Evolutionary conservation across 2,888 invertebrate genomes (phyloP), one percentile per base, ranked within the genome.

Genomic region (Copidosoma aretas): DNA sequence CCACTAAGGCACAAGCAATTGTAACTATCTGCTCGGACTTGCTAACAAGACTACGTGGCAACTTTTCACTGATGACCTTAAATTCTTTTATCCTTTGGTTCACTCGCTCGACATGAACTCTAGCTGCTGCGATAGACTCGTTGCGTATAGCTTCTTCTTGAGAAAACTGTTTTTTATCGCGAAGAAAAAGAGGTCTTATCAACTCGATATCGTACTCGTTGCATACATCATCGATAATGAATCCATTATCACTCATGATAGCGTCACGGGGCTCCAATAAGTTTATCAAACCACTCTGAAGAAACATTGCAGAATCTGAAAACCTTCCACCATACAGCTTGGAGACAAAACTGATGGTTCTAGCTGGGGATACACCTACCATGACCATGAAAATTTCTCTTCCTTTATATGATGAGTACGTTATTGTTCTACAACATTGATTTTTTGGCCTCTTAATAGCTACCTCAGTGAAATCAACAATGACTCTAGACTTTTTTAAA

Each of bases 401-500:
- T 15, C 73, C 63, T 64, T 77, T 77, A 64, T 75, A 75, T 22
- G 67, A 67, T 1, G 74, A 77, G 61, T 72, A 75, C 4, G 72
- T 73, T 51, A 57, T 19, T 21, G 71, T 60, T 64, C 73, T 67
- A 64, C 75, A 75, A 39, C 70, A 67, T 10, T 76, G 49, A 54
- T 67, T 67, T 59, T 71, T 71, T 25, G 73, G 67, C 46, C 69
- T 63, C 57, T 75, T 67, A 17, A 75, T 67, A 19, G 58, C 53
- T 19, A 76, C 64, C 68, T 76, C 75, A n/a, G 74, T 75, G 54
- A 76, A 77, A 67, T 77, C 76, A 56, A 76, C 41, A 17, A 77
- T 73, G 15, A 77, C 71, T 56, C 72, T 39, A 1, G 74, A 71
- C 57, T 74, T 59, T 64, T 67, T 56, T 69, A 75, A 77, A 46